A percentile compares a stretch with the other conserved stretches of the same genome.
phyloP scores from a whole-genome alignment of 2,888 invertebrate genomes.

The Nomada lathburiana region DNA sequence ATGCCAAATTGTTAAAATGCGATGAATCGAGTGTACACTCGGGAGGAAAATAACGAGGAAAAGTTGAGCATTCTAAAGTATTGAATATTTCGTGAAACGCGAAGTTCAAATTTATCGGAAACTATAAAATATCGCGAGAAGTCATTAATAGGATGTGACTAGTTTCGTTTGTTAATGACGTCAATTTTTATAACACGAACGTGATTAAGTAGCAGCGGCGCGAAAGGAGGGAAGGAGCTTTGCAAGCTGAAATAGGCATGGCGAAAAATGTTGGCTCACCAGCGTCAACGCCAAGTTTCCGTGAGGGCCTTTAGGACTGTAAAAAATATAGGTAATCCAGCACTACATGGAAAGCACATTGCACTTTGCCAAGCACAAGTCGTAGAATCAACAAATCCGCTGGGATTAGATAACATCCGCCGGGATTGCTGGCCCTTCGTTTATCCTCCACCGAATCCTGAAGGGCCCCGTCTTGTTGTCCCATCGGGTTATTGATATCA shows the following conservation, averaged over 20 bases:
- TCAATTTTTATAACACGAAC: neutral
- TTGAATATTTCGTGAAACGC: too few species aligned
- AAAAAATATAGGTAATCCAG: conserved; percentile 76
- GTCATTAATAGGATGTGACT: too few species aligned
- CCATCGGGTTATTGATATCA: conserved; percentile 78
- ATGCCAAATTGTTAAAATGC: too few species aligned
- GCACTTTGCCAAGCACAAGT: conserved; percentile 75
- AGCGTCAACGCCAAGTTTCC: conserved; percentile 9
- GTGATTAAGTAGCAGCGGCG: conserved; percentile 24
- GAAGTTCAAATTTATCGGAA: too few species aligned
- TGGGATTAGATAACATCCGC: conserved; percentile 76
- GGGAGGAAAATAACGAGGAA: too few species aligned
- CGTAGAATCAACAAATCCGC: conserved; percentile 78
- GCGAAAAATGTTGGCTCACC: conserved; percentile 27
- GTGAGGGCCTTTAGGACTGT: conserved; percentile 46
- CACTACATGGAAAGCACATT: conserved; percentile 80
- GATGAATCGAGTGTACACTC: too few species aligned
- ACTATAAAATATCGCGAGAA: too few species aligned
- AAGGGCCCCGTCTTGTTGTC: conserved; percentile 72
- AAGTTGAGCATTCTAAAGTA: too few species aligned
- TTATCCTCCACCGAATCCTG: conserved; percentile 67
- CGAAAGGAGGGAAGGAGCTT: neutral
- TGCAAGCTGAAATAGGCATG: conserved; percentile 16
- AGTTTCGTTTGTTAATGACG: neutral
- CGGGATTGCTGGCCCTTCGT: conserved; percentile 67